Base-by-base conservation (phyloP, 23 tunicate genomes). In the Clavelina lepadiformis region DNA sequence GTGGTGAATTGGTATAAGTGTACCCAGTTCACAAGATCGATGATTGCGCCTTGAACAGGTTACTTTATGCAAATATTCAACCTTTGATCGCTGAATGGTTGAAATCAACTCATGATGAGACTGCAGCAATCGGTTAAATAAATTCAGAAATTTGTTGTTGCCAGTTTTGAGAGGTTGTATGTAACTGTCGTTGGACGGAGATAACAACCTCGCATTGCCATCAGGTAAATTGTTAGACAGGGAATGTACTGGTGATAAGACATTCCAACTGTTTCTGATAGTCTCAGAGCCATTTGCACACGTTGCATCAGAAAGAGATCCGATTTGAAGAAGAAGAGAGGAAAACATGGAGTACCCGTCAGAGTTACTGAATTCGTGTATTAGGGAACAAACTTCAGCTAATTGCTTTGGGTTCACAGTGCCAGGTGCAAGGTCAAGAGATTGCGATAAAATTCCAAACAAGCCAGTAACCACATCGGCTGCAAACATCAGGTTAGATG, bases 291-390 rank as follows among this genome's bases (percentile, higher is more conserved):
- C n/a, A n/a, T n/a, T n/a, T n/a, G n/a, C n/a, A n/a, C n/a, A n/a
- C n/a, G 49, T 22, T 1, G 51, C 28, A 25, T 35, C 61, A 27
- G 35, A 7, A 8, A 65, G 50, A 7, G 78, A 33, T 45, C 45
- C 33, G 11, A 69, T 37, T 18, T 45, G 51, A 24, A 68, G 35
- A 22, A 89, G 35, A 8, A 80, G 54, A n/a, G 34, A 28, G 1
- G 69, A 36, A 3, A 89, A 64, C 18, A 89, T 51, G 27, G 27
- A 33, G 36, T 71, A 89, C 3, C 97, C 97, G 18, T 68, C 66
- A 33, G 69, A 54, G 46, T 51, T 30, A n/a, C 81, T 38, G 50
- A 89, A 89, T 64, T 89, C 97, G 31, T 89, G 97, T 25, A 89
- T 28, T 6, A 89, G 61, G 21, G 38, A 36, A 47, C 77, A 69